Percentiles rank a stretch among this genome's conserved stretches.
Conservation (phyloP, 2,888 invertebrate genomes). For the Apoderus coryli region DNA sequence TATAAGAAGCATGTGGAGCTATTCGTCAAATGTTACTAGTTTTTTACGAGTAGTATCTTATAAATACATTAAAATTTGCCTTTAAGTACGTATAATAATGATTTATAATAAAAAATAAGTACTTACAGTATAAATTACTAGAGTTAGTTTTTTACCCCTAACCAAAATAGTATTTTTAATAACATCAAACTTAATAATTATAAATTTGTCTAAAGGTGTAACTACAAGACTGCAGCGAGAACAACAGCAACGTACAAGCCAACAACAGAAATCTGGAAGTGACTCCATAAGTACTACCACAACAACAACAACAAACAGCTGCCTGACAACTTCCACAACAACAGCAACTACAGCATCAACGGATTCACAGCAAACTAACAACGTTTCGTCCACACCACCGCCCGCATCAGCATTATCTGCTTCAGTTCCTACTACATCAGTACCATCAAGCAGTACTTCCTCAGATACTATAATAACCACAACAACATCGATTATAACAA, state of each 20-base stretch:
- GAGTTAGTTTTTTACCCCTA: too few relatives aligned
- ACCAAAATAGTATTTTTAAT: too few relatives aligned
- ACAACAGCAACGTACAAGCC: conserved; percentile 51
- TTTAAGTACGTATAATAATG: too few relatives aligned
- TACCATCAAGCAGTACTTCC: conserved; percentile 9
- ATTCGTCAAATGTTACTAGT: too few relatives aligned
- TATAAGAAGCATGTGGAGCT: too few relatives aligned
- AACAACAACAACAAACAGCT: conserved; percentile 21
- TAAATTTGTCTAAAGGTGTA: conserved; percentile 44
- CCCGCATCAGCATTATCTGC: conserved; percentile 13
- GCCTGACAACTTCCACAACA: conserved; percentile 21
- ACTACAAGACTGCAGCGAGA: conserved; percentile 75
- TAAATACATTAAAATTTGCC: too few relatives aligned
- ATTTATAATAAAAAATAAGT: too few relatives aligned
- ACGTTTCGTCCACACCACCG: conserved; percentile 18
- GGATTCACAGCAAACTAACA: too few relatives aligned
- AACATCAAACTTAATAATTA: too few relatives aligned
- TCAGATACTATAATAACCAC: conserved; percentile 18
- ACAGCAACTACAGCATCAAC: conserved; percentile 22
- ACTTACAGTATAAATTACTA: too few relatives aligned
- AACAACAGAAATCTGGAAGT: conserved; percentile 17
- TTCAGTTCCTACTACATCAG: conserved; percentile 12
- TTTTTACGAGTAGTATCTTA: too few relatives aligned
- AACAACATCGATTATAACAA: conserved; percentile 14
- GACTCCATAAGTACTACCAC: conserved; percentile 11